phyloP scores from a whole-genome alignment of 2,113 vertebrate species.

The Ictalurus furcatus region DNA sequence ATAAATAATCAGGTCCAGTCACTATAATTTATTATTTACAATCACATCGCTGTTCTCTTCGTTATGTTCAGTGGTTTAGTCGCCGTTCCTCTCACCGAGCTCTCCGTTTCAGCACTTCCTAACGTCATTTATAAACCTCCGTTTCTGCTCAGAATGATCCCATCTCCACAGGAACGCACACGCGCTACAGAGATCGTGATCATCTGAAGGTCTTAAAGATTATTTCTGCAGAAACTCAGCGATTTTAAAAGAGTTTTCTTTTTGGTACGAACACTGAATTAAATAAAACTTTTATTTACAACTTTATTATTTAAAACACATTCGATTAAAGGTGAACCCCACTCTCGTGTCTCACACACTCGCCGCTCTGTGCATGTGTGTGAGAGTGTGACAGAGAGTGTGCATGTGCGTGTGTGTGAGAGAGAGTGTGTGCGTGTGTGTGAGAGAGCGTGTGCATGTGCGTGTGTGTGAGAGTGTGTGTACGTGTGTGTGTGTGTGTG shows the following conservation, averaged over 20 bases:
- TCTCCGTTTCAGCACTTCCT: neutral
- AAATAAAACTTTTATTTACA: conserved; percentile 8
- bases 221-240: neutral
- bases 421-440: neutral
- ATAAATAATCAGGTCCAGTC: neutral
- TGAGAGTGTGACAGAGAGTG: neutral
- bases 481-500: no score
- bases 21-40: neutral
- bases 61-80: neutral
- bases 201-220: neutral
- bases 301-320: neutral
- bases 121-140: neutral
- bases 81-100: neutral
- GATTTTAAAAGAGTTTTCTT: neutral
- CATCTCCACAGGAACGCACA: neutral
- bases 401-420: neutral
- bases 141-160: neutral
- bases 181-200: no score
- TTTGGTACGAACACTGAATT: conserved; percentile 22
- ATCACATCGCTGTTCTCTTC: neutral
- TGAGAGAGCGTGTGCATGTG: no score
- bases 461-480: no score
- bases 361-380: neutral
- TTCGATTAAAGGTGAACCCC: neutral
- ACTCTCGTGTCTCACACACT: neutral